A percentile compares a stretch with the other conserved stretches of the same genome.
Conservation (phyloP, 2,113 vertebrate species). For the Pogona vitticeps region DNA sequence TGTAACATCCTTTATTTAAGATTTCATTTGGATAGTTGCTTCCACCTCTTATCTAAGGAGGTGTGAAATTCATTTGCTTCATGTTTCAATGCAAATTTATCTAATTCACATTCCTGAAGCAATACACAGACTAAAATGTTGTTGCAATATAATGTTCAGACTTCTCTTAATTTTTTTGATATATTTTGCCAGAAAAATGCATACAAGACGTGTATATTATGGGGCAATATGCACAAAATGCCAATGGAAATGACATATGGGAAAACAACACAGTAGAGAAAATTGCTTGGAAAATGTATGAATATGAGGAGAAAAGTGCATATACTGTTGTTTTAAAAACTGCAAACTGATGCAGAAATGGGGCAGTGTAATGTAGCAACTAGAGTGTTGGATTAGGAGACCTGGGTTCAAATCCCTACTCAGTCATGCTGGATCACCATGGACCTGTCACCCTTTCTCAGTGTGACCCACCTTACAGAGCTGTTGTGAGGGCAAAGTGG, state of each 20-base stretch:
- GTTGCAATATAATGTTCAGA: background rate
- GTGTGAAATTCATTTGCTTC: background rate
- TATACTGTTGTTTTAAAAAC: background rate
- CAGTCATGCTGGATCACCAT: background rate
- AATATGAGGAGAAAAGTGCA: background rate
- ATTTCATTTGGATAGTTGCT: background rate
- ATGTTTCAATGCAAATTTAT: background rate
- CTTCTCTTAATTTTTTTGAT: background rate
- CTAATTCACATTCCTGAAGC: background rate
- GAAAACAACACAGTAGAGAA: background rate
- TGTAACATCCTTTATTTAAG: background rate
- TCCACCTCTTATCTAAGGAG: background rate
- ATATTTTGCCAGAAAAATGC: background rate
- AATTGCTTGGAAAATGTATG: background rate
- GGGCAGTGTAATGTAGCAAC: background rate
- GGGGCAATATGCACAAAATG: background rate
- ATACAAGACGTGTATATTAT: background rate
- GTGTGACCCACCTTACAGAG: background rate
- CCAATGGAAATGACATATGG: background rate
- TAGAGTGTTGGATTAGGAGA: too few species aligned
- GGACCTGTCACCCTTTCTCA: background rate
- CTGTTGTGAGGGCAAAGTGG: background rate
- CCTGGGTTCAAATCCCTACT: too few species aligned
- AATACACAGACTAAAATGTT: background rate
- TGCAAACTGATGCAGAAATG: background rate